phyloP scores from a whole-genome alignment of 1,140 invertebrate species.

The Pseudoatta argentina region DNA sequence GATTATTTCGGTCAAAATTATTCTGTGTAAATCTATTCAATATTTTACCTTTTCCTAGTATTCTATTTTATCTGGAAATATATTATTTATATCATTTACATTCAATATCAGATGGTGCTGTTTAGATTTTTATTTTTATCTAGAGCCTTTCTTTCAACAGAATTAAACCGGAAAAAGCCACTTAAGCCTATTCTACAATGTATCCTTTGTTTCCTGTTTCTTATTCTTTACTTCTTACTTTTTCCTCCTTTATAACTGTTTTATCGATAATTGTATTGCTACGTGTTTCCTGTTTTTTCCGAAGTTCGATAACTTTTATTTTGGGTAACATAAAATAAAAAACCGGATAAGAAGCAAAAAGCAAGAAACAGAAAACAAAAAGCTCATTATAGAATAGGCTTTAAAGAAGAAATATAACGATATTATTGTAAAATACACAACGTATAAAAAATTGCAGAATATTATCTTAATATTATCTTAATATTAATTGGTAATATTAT shows the following conservation, averaged over 20 bases:
- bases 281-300: too few species aligned
- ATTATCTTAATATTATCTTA: slow-evolving; percentile 9
- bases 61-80: neutral
- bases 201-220: too few species aligned
- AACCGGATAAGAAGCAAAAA: too few species aligned
- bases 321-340: too few species aligned
- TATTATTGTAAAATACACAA: slow-evolving; percentile 35
- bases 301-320: too few species aligned
- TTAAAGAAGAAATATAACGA: neutral
- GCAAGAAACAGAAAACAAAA: too few species aligned
- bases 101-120: neutral
- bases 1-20: neutral
- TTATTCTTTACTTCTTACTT: too few species aligned
- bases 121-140: neutral
- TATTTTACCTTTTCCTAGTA: neutral
- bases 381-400: too few species aligned
- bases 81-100: neutral
- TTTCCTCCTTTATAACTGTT: too few species aligned
- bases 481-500: neutral
- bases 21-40: neutral
- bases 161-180: neutral
- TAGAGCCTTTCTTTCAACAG: neutral
- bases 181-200: too few species aligned
- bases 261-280: too few species aligned
- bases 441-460: slow-evolving; percentile 15